Evolutionary conservation across 1,140 invertebrate genomes (phyloP).

Genomic region (roundworm (Caenorhabditis elegans)): WBcel235 BX284602.5:2849501-2850000

Average conservation of each 20-base stretch:
- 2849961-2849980: conserved; percentile 91
- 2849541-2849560: conserved; percentile 41
- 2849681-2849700: too few species aligned
- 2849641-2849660: background rate
- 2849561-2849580: conserved; percentile 44
- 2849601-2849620: background rate
- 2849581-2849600: conserved; percentile 28
- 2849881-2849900: conserved; percentile 48
- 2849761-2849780: too few species aligned
- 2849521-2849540: background rate
- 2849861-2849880: conserved; percentile 48
- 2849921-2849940: conserved; percentile 82
- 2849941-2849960: conserved; percentile 91
- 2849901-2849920: conserved; percentile 84
- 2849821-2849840: background rate
- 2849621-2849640: background rate
- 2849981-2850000: conserved; percentile 70
- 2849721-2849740: too few species aligned
- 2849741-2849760: too few species aligned
- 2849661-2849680: too few species aligned
- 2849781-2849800: too few species aligned
- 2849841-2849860: conserved; percentile 30
- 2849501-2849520: conserved; percentile 58
- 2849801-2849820: too few species aligned
- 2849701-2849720: too few species aligned